A percentile compares a stretch with the other conserved stretches of the same genome.
phyloP scores from a whole-genome alignment of 2,113 vertebrate species.

The human (Homo sapiens) region DNA sequence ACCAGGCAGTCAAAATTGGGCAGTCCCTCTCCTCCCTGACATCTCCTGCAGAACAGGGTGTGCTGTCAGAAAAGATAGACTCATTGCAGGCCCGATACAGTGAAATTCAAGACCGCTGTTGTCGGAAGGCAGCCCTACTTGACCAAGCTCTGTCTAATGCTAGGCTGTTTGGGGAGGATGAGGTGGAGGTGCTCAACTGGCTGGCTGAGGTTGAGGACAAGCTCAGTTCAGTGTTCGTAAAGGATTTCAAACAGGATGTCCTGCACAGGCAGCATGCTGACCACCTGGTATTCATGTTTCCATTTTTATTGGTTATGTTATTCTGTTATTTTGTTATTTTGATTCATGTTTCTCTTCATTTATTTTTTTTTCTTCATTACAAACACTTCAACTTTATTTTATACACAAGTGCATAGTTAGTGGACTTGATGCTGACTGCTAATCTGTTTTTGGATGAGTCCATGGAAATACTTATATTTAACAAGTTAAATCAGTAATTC shows the following conservation, averaged over 20 bases:
- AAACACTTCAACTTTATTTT: conserved; percentile 54
- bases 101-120: conserved; percentile 90
- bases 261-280: conserved; percentile 94
- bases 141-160: conserved; percentile 96
- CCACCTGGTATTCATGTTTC: conserved; percentile 92
- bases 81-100: conserved; percentile 88
- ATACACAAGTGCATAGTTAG: not conserved
- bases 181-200: conserved; percentile 99
- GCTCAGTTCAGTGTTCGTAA: conserved; percentile 91
- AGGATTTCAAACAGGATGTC: conserved; percentile 93
- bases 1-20: conserved; percentile 88
- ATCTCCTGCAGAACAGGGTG: conserved; percentile 87
- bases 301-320: conserved; percentile 67
- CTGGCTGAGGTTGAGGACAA: conserved; percentile 98
- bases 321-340: conserved; percentile 73
- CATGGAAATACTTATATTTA: conserved; percentile 17
- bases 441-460: not conserved
- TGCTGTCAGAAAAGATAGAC: conserved; percentile 91
- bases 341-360: conserved; percentile 42
- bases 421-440: conserved; percentile 14
- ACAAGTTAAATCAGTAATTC: conserved; percentile 13
- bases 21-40: conserved; percentile 92
- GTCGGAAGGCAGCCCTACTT: conserved; percentile 91
- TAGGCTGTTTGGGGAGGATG: conserved; percentile 98
- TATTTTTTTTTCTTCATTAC: conserved; percentile 59